Evolutionary conservation across 2,113 vertebrate species (phyloP), one percentile per base, ranked within the genome.

Genomic region (Etheostoma cragini): DNA sequence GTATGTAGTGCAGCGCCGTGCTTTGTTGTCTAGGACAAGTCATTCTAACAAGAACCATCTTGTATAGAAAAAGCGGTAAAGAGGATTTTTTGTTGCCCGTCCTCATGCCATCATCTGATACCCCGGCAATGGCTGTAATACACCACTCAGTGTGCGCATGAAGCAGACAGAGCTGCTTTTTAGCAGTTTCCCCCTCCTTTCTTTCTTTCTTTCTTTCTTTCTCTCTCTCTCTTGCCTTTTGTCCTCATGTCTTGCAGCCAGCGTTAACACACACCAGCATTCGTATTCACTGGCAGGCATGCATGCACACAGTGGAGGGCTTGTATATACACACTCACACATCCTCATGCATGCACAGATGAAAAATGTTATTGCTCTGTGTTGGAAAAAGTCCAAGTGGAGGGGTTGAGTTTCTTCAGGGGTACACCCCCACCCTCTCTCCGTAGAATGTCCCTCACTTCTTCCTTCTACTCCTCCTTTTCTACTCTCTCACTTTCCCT

Each of bases 301-400:
- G 60, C 87, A 80, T 72, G 72, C 75, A 80, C 81, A 83, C 88
- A 86, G 71, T 76, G 82, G 60, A 82, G 69, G 67, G 74, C 68
- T 73, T 88, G 76, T 80, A 79, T 42, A 66, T 6, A 67, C 88
- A 82, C 72, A 68, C 64, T 30, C 26, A 78, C 74, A 78, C 64
- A 88, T 16, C 76, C 84, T 54, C 70, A 84, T 80, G 52, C 76
- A 91, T 81, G 79, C 87, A 83, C 88, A 84, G 84, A 91, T 88
- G 90, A 91, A 88, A 87, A 91, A 90, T 91, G 88, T 92, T 93
- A 89, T 90, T 92, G 89, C 94, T 94, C 89, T 90, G 89, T 80
- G 86, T 85, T 95, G 94, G 94, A 93, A 75, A 56, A 81, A 87
- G 78, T 93, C 93, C 93, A 94, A 93, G 79, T 76, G 73, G 64